These are phyloP conservation scores for Caenorhabditis sinica DNA, from an alignment of 2,888 invertebrate species.

Conservation along the genomic window DNA sequence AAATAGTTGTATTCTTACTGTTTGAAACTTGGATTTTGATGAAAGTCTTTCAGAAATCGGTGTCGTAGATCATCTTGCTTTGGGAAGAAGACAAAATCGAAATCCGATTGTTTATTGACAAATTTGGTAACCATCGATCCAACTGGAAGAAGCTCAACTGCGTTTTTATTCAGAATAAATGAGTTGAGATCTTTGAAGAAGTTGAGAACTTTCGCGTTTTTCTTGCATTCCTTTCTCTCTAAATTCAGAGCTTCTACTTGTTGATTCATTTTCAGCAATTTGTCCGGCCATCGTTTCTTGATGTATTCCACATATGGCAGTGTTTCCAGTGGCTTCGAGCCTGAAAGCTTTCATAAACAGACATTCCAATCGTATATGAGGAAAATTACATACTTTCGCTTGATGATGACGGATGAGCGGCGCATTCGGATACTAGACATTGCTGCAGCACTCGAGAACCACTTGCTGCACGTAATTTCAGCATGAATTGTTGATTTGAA, in stretches of 20 bases:
- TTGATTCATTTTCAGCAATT: conserved; percentile 33
- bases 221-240: conserved; percentile 41
- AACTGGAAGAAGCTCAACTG: conserved; percentile 48
- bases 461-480: conserved; percentile 26
- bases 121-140: conserved; percentile 66
- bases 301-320: conserved; percentile 46
- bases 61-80: conserved; percentile 31
- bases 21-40: conserved; percentile 70
- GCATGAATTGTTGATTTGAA: conserved; percentile 11
- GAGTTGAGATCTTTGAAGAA: conserved; percentile 47
- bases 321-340: conserved; percentile 26
- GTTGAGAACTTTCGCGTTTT: conserved; percentile 19
- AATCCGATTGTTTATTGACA: conserved; percentile 61
- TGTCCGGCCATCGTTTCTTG: conserved; percentile 50
- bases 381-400: conserved; percentile 35
- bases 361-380: not conserved
- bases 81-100: conserved; percentile 65
- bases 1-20: conserved; percentile 46
- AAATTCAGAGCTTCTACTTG: conserved; percentile 45
- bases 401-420: conserved; percentile 47
- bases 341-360: conserved; percentile 6
- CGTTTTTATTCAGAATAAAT: conserved; percentile 45
- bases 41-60: conserved; percentile 70
- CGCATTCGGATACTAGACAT: conserved; percentile 36
- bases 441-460: conserved; percentile 7